Evolutionary conservation across 2,888 invertebrate genomes (phyloP), one percentile per base, ranked within the genome.

Genomic region (Cosmorhoe ocellata): DNA sequence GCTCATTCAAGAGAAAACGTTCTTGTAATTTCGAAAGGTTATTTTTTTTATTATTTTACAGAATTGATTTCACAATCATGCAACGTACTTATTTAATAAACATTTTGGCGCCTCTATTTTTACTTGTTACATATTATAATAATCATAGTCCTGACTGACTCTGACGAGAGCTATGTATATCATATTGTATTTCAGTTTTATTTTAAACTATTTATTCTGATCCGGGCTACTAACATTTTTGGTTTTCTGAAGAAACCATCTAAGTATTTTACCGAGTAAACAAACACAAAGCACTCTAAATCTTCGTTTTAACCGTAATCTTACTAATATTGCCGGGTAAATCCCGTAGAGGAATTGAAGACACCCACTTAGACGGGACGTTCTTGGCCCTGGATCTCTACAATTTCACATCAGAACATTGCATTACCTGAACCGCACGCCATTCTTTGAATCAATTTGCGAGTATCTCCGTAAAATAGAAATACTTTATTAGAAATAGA

Each of bases 331-430:
- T 24, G 7, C 43, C 22, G 41, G 31, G 31, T 31, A 41, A 45
- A 51, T 45, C 40, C 40, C 8, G 28, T 39, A n/a, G 45, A 36
- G 41, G 31, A 42, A 46, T 46, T 41, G 51, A 38, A 51, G 36
- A 51, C 51, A 45, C 8, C 31, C 46, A 51, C 41, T 51, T 42
- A 46, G 45, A 31, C 18, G 28, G 24, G 28, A 28, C 36, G 36
- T 12, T 37, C 36, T 36, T 33, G 10, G 31, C 27, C 44, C 30
- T 18, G 27, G 27, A 7, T 40, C 26, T 34, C 40, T 34, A 34
- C 24, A 47, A 47, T 40, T 27, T 14, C 34, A 6, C 24, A 38
- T 32, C 37, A 32, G 28, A 22, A 24, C 33, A 10, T 14, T 34
- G 44, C 39, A 39, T 44, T 44, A 50, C 50, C 31, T 39, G 39